phyloP scores from a whole-genome alignment of 1,140 invertebrate genomes.

The Drosophila lacertosa region DNA sequence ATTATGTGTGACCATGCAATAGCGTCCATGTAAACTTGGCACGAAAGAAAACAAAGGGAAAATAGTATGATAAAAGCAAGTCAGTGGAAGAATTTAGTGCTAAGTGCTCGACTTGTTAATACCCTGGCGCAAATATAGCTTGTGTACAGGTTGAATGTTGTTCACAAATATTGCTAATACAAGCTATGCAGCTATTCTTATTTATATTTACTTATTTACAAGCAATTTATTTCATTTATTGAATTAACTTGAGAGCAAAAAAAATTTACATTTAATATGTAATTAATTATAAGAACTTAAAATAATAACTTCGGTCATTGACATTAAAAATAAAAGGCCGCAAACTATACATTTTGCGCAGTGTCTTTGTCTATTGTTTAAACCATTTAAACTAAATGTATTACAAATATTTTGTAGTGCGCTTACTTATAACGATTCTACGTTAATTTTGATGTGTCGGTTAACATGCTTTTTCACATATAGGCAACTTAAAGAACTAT shows the following conservation, averaged over 20 bases:
- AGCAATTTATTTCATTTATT: slow-evolving; percentile 40
- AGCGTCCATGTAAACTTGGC: slow-evolving; percentile 1
- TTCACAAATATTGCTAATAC: not conserved
- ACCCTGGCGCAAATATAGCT: not conserved
- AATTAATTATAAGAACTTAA: slow-evolving; percentile 23
- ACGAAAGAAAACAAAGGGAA: not conserved
- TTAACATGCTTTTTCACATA: slow-evolving; percentile 1
- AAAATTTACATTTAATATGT: slow-evolving; percentile 14
- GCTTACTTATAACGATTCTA: slow-evolving; percentile 14
- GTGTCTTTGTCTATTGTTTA: slow-evolving; percentile 13
- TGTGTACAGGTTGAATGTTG: not conserved
- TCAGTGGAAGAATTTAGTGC: no score
- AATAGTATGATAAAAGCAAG: not conserved
- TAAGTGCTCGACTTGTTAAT: not conserved
- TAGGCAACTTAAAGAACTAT: slow-evolving; percentile 2
- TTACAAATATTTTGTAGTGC: slow-evolving; percentile 8
- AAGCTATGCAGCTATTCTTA: not conserved
- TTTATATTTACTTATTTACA: slow-evolving; percentile 32
- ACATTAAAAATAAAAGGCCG: slow-evolving; percentile 19
- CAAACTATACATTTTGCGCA: slow-evolving; percentile 19
- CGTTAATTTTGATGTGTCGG: not conserved
- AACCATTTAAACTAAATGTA: slow-evolving; percentile 6
- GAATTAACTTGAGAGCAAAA: slow-evolving; percentile 23
- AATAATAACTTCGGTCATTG: slow-evolving; percentile 17
- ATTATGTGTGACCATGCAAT: slow-evolving; percentile 28